These are phyloP conservation scores for Ageneiosus marmoratus DNA, from an alignment of 2,113 vertebrate species.

Conservation along the genomic window DNA sequence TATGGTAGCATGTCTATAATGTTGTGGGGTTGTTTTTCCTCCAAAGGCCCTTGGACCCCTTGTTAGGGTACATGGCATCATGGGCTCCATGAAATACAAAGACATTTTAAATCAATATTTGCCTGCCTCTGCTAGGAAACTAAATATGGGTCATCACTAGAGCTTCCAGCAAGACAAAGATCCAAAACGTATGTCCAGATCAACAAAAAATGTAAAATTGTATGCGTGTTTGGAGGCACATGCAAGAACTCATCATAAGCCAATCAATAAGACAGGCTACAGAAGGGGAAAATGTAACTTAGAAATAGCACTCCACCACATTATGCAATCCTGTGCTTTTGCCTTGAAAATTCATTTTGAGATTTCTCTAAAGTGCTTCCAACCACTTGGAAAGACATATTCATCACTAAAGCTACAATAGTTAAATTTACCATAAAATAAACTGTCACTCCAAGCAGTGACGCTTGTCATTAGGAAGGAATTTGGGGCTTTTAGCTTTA, in stretches of 20 bases:
- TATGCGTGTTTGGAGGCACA: constrained; percentile 27
- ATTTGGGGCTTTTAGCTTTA: constrained; percentile 31
- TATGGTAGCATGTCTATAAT: too few species aligned
- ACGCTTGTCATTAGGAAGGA: constrained; percentile 42
- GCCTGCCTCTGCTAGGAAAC: too few species aligned
- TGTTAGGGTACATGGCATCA: too few species aligned
- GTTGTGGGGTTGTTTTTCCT: too few species aligned
- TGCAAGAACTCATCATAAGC: constrained; percentile 1
- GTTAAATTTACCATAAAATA: constrained; percentile 30
- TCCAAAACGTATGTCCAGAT: neutral
- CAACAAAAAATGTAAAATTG: constrained; percentile 26
- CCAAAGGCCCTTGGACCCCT: too few species aligned
- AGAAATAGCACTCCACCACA: constrained; percentile 16
- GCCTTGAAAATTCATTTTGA: constrained; percentile 38
- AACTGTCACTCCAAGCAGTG: constrained; percentile 22
- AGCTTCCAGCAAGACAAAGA: constrained; percentile 21
- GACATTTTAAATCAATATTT: too few species aligned
- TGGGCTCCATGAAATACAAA: too few species aligned
- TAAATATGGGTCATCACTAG: too few species aligned
- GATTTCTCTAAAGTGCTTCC: constrained; percentile 27
- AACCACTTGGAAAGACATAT: constrained; percentile 40
- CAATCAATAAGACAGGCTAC: constrained; percentile 19
- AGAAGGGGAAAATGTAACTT: constrained; percentile 13
- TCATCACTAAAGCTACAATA: constrained; percentile 38
- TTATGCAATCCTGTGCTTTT: constrained; percentile 21